Percentiles rank a stretch among this genome's conserved stretches.
Evolutionary conservation across 2,797 vertebrate genomes (phyloP).

Genomic region (Alosa sapidissima): DNA sequence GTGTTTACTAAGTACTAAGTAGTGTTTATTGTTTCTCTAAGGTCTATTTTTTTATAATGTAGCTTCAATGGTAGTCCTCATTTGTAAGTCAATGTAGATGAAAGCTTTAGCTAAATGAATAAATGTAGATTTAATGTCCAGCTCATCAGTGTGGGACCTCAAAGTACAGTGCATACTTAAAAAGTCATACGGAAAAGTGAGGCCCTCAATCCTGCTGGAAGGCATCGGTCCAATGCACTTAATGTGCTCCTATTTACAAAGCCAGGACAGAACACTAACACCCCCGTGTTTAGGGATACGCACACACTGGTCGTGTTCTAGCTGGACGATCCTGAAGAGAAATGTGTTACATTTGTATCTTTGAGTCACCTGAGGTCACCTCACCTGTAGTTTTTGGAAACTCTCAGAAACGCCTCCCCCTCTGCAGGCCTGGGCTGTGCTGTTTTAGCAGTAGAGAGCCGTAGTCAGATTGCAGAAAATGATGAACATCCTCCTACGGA

Average conservation of each 20-base stretch:
- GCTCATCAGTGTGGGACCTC: too few relatives aligned
- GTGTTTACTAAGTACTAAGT: too few relatives aligned
- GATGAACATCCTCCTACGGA: constrained; percentile 14
- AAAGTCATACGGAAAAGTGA: too few relatives aligned
- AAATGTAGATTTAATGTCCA: too few relatives aligned
- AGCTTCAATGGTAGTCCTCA: too few relatives aligned
- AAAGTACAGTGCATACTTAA: too few relatives aligned
- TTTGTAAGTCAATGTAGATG: too few relatives aligned
- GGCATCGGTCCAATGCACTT: background rate
- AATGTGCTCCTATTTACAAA: background rate
- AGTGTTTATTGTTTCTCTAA: too few relatives aligned
- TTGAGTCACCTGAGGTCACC: background rate
- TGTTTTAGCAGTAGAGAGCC: background rate
- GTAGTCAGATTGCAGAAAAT: background rate
- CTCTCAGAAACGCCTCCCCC: background rate
- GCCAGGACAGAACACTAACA: background rate
- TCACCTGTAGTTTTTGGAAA: background rate
- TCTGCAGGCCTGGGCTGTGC: background rate
- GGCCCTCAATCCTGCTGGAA: background rate
- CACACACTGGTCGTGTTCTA: background rate
- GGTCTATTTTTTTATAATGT: too few relatives aligned
- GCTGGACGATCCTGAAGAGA: background rate
- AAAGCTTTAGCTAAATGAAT: too few relatives aligned
- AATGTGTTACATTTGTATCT: background rate
- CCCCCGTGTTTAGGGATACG: background rate